Conservation (phyloP, 2,888 invertebrate genomes). For the Chalcosyrphus nemorum region DNA sequence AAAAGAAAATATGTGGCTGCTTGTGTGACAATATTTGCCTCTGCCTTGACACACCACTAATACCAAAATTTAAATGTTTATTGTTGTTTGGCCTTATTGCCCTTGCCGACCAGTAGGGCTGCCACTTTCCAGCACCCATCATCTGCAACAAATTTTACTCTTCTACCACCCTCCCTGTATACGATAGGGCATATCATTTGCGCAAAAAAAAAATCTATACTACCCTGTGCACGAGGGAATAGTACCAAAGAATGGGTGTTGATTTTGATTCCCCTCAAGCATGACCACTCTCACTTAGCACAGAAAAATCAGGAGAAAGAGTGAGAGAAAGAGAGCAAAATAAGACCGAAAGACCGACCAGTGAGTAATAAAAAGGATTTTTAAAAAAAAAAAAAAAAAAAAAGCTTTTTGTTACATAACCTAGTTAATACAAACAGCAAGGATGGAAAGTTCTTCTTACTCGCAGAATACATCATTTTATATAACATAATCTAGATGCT, state of each 20-base stretch:
- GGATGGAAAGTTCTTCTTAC: conserved; percentile 20
- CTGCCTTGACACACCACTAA: conserved; percentile 7
- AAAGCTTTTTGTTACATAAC: conserved; percentile 57
- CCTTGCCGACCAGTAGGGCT: conserved; percentile 19
- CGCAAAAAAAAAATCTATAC: too few relatives aligned
- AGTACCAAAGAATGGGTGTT: conserved; percentile 1
- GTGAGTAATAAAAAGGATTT: conserved; percentile 36
- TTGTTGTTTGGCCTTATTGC: conserved; percentile 19
- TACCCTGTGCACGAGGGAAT: not conserved
- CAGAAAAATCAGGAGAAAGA: not conserved
- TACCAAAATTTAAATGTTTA: not conserved
- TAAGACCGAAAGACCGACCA: conserved; percentile 15
- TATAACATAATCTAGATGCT: conserved; percentile 9
- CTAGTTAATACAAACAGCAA: conserved; percentile 14
- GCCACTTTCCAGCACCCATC: conserved; percentile 7
- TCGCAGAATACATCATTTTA: not conserved
- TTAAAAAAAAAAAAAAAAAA: too few relatives aligned
- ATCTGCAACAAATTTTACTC: not conserved
- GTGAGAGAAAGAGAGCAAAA: not conserved
- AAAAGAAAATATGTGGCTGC: conserved; percentile 14
- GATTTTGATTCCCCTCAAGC: conserved; percentile 9
- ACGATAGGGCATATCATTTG: too few relatives aligned
- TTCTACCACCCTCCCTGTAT: conserved; percentile 11
- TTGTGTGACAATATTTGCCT: conserved; percentile 33
- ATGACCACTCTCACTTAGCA: not conserved